phyloP scores from a whole-genome alignment of 2,888 invertebrate genomes.

The Nezara viridula region DNA sequence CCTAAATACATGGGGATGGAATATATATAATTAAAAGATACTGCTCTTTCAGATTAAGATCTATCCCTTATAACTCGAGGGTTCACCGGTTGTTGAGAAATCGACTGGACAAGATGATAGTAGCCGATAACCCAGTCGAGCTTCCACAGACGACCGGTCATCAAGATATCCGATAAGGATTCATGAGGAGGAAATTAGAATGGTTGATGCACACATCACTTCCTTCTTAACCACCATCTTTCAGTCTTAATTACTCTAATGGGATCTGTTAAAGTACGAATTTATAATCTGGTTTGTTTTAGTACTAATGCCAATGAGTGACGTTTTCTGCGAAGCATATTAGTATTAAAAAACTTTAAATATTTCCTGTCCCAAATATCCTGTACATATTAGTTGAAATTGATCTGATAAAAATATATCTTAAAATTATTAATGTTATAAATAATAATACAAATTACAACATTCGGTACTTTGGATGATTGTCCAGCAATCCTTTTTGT shows the following conservation, averaged over 20 bases:
- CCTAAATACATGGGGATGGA: too few species aligned
- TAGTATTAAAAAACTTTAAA: background rate
- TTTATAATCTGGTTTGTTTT: background rate
- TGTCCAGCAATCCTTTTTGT: too few species aligned
- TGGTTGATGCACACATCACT: background rate
- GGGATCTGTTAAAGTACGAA: background rate
- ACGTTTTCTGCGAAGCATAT: background rate
- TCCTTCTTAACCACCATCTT: background rate
- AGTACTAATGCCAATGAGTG: background rate
- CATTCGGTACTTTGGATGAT: too few species aligned
- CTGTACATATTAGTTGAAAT: too few species aligned
- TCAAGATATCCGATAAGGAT: conserved; percentile 26
- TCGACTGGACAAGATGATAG: background rate
- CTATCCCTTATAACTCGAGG: background rate
- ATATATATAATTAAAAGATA: too few species aligned
- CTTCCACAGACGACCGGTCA: background rate
- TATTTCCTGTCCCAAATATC: too few species aligned
- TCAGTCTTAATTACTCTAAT: conserved; percentile 12
- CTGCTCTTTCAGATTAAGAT: background rate
- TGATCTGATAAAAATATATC: too few species aligned
- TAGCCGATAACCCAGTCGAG: background rate
- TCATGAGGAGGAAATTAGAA: background rate
- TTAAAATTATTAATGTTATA: too few species aligned
- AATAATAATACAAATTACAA: too few species aligned
- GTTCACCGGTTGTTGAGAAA: background rate